Evolutionary conservation across 2,113 vertebrate species (phyloP).

Genomic region (Bubalus kerabau): DNA sequence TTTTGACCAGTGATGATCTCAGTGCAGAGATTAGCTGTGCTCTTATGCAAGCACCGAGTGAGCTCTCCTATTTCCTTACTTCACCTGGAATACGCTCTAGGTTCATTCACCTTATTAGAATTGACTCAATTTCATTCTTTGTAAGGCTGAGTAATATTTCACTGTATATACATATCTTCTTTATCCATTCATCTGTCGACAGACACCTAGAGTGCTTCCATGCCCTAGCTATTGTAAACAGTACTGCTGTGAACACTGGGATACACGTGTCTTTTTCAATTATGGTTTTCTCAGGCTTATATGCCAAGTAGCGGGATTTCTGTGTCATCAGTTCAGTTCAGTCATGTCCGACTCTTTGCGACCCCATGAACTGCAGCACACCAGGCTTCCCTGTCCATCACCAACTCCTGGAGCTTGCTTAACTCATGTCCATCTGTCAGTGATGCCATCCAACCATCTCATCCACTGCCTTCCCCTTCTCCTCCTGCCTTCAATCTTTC

Average conservation of each 20-base stretch:
- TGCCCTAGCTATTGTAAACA: neutral
- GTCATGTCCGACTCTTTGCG: neutral
- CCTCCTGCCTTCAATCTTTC: neutral
- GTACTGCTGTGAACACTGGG: neutral
- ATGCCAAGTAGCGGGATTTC: neutral
- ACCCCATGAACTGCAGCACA: neutral
- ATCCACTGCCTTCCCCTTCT: neutral
- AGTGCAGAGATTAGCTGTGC: neutral
- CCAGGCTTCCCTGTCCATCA: neutral
- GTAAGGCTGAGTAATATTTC: neutral
- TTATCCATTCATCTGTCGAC: neutral
- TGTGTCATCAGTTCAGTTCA: neutral
- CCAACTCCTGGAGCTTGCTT: neutral
- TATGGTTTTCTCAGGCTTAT: neutral
- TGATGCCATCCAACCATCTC: neutral
- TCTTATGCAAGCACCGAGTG: neutral
- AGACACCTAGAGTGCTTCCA: neutral
- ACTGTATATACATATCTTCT: neutral
- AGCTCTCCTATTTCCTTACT: neutral
- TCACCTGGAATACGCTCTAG: neutral
- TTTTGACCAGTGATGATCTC: neutral
- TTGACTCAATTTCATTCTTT: neutral
- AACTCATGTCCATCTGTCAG: neutral
- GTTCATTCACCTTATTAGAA: neutral
- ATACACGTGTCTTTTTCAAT: neutral